Base-by-base conservation (phyloP, 2,113 vertebrate species). In the Leptocoma aspasia region DNA sequence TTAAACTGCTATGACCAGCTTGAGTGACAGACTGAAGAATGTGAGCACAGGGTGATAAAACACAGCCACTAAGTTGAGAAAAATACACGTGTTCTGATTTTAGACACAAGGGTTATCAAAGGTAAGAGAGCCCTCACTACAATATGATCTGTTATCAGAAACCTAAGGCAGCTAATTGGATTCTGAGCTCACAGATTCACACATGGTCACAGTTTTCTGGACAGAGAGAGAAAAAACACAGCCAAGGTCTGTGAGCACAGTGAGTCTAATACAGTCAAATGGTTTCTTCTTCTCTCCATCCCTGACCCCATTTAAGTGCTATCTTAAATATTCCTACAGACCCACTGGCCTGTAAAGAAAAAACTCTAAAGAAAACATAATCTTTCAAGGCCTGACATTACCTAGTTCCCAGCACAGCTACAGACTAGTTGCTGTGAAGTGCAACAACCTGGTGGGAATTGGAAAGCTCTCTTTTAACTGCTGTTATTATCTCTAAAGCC, bases 131-230 rank as follows among this genome's bases (percentile, higher is more conserved):
- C 44, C 66, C 76, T 95, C 78, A 77, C 37, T 90, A 93, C 63
- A 92, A 69, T 71, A 89, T 50, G 94, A 96, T 96, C 96, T 94
- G 91, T 94, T 98, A 98, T 96, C 97, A 97, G 94, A 98, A 98
- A 97, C 95, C 88, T 65, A 91, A 97, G 84, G 97, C 96, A 97
- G 95, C 95, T 97, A 96, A 69, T 47, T 96, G 63, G 61, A 86
- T 97, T 96, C 96, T 92, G 91, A 97, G 85, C 93, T 95, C 89
- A 69, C 72, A 86, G 93, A 94, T 91, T 94, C 56, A 90, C 96
- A 97, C 96, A 95, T 92, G 97, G 96, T 96, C 92, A 77, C 95
- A 95, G 96, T 95, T 97, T 97, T 94, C 92, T 89, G 88, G 26
- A 27, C 21, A 27, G 12, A 23, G 47, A 26, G 22, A 22, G 27